These are phyloP conservation scores for Propithecus deckenii DNA, from an alignment of 2,797 vertebrate genomes.

Conservation along the genomic window DNA sequence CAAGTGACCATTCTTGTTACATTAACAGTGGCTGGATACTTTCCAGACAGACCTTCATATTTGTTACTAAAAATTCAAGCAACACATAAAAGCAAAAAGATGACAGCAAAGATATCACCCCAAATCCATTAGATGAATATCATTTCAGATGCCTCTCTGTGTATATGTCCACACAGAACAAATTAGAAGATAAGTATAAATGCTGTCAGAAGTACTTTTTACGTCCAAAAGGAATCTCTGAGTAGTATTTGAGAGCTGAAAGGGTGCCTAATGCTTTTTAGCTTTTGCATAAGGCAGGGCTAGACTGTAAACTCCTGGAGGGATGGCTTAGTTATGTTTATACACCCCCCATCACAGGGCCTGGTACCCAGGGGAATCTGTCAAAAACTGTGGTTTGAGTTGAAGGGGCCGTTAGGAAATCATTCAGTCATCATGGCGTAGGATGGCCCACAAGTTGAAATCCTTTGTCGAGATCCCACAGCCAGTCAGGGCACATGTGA, in stretches of 20 bases:
- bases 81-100: not conserved
- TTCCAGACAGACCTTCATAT: not conserved
- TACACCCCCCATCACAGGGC: not conserved
- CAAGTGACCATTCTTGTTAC: too few species aligned
- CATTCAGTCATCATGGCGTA: not conserved
- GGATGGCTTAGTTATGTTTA: not conserved
- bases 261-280: not conserved
- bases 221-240: not conserved
- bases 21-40: too few species aligned
- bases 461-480: not conserved
- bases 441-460: not conserved
- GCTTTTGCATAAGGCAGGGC: not conserved
- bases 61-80: conserved; percentile 34
- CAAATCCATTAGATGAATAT: not conserved
- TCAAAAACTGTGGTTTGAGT: not conserved
- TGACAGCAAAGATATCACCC: not conserved
- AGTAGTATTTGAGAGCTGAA: not conserved
- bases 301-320: not conserved
- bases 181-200: not conserved
- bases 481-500: rapidly evolving
- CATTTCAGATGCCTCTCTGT: not conserved
- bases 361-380: not conserved
- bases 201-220: not conserved
- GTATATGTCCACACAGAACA: not conserved
- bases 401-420: not conserved